phyloP scores from a whole-genome alignment of 2,888 invertebrate species.

The Galeruca laticollis region DNA sequence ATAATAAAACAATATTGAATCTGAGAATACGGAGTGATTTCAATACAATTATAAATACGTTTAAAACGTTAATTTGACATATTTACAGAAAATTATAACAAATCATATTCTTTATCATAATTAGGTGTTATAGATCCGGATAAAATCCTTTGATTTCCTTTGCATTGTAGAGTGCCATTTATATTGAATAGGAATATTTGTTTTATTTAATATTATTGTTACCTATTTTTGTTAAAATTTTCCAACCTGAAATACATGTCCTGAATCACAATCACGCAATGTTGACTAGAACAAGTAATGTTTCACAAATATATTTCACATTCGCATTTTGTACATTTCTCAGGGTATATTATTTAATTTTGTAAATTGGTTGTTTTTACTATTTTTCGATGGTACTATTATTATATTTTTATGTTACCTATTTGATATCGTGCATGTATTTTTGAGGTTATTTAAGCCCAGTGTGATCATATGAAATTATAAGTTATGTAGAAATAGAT shows the following conservation, averaged over 20 bases:
- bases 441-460: constrained; percentile 61
- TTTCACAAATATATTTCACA: constrained; percentile 29
- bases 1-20: too few relatives aligned
- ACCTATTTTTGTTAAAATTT: constrained; percentile 53
- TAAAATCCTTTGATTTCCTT: constrained; percentile 42
- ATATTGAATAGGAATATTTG: constrained; percentile 48
- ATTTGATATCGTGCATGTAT: constrained; percentile 62
- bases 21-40: too few relatives aligned
- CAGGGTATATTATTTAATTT: constrained; percentile 43
- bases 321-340: constrained; percentile 39
- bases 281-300: constrained; percentile 34
- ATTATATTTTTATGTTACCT: constrained; percentile 28
- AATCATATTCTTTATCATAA: too few relatives aligned
- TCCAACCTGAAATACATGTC: constrained; percentile 57
- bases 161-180: constrained; percentile 53
- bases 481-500: constrained; percentile 60
- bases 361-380: constrained; percentile 24
- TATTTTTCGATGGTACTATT: constrained; percentile 19
- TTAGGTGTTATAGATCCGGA: too few relatives aligned
- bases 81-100: too few relatives aligned
- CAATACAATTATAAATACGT: too few relatives aligned
- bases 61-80: too few relatives aligned
- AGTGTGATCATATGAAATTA: constrained; percentile 64
- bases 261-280: constrained; percentile 35
- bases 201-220: constrained; percentile 54